Percentiles rank a stretch among this genome's conserved stretches.
phyloP scores from a whole-genome alignment of 2,797 vertebrate species.

The Iguana delicatissima region DNA sequence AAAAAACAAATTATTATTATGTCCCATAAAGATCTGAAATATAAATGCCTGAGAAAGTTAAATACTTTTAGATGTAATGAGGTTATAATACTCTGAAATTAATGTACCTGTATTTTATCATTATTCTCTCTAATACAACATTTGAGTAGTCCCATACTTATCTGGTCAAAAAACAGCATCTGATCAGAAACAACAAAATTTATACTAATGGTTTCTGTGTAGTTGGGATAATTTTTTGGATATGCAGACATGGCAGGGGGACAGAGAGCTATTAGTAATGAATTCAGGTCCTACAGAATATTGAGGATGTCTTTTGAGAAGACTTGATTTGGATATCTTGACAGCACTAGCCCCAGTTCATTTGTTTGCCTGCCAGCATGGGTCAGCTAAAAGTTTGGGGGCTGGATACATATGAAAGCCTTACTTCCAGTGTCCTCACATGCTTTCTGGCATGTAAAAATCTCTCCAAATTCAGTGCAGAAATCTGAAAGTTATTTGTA shows the following conservation, averaged over 20 bases:
- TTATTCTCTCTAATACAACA: background rate
- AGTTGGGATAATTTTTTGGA: no score
- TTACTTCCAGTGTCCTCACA: background rate
- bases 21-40: fast-evolving
- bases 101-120: background rate
- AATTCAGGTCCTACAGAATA: background rate
- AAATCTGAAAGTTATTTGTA: background rate
- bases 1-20: background rate
- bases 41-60: background rate
- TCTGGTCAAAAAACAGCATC: background rate
- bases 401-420: background rate
- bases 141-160: background rate
- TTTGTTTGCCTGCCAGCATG: background rate
- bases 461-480: background rate
- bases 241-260: no score
- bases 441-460: no score
- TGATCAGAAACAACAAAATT: no score
- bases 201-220: no score
- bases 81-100: background rate
- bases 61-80: background rate
- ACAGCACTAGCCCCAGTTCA: no score
- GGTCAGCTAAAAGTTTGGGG: background rate
- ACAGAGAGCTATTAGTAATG: background rate
- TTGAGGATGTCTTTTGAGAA: background rate
- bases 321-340: background rate